Evolutionary conservation across 2,113 vertebrate species (phyloP).

Genomic region (Leptosomus discolor): DNA sequence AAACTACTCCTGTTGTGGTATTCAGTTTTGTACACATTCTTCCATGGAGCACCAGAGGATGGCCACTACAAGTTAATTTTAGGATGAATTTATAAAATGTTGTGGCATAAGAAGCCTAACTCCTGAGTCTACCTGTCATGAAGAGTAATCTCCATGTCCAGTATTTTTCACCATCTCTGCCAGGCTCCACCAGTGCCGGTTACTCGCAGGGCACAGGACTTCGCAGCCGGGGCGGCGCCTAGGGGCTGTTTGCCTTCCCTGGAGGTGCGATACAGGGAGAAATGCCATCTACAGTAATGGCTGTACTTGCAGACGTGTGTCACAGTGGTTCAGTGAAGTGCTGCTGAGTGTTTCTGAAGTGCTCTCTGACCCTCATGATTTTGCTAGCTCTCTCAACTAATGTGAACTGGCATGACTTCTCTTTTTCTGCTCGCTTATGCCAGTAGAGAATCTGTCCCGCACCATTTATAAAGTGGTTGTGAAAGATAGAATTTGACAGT

Average conservation of each 20-base stretch:
- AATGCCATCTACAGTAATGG: not conserved
- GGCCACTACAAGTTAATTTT: not conserved
- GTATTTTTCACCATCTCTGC: not conserved
- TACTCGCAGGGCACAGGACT: not conserved
- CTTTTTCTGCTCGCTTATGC: not conserved
- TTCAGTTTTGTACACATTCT: not conserved
- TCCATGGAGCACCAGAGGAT: not conserved
- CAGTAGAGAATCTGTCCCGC: not conserved
- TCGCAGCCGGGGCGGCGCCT: accelerated
- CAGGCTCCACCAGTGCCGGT: accelerated
- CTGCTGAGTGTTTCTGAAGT: not conserved
- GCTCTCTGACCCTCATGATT: not conserved
- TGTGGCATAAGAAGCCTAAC: not conserved
- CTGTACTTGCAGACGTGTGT: not conserved
- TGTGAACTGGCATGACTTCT: not conserved
- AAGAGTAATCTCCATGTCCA: not conserved
- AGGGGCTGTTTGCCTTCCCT: not conserved
- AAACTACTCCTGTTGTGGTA: not conserved
- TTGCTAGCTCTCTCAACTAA: accelerated
- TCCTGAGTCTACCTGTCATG: not conserved
- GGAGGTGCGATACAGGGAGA: not conserved
- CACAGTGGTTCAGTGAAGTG: not conserved
- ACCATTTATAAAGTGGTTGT: conserved; percentile 33
- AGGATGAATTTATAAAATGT: not conserved
- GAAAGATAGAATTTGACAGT: conserved; percentile 44